phyloP scores from a whole-genome alignment of 2,797 vertebrate genomes.

The Gorsachius magnificus region DNA sequence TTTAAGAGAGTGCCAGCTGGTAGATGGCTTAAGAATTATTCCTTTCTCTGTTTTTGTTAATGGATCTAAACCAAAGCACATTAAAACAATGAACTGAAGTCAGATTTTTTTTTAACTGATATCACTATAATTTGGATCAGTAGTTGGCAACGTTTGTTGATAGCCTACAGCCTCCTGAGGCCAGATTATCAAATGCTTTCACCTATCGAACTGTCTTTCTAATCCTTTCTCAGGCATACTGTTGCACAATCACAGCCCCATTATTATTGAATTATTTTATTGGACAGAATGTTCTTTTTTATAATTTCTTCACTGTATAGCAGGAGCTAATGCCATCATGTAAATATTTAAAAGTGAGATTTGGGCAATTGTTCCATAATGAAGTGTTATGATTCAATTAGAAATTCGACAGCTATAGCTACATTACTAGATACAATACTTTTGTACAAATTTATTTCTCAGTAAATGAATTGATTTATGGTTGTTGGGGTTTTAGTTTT shows the following conservation, averaged over 20 bases:
- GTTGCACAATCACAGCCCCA: not conserved
- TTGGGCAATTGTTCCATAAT: not conserved
- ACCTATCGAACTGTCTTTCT: not conserved
- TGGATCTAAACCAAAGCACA: not conserved
- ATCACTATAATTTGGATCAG: not conserved
- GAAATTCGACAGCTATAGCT: not conserved
- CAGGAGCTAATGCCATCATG: not conserved
- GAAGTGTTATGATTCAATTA: not conserved
- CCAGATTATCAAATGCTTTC: not conserved
- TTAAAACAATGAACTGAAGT: not conserved
- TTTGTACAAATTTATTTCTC: not conserved
- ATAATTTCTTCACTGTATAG: not conserved
- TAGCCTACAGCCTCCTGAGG: not conserved
- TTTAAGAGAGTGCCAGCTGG: accelerated
- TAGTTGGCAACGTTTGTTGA: not conserved
- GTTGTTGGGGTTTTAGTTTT: not conserved
- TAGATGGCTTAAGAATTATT: not conserved
- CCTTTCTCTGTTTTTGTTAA: not conserved
- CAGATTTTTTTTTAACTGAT: not conserved
- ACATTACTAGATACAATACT: not conserved
- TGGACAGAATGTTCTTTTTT: not conserved
- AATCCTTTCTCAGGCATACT: not conserved
- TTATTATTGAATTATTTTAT: not conserved
- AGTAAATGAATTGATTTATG: not conserved
- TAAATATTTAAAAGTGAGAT: not conserved